These are phyloP conservation scores for Dunckerocampus dactyliophorus DNA, from an alignment of 2,113 vertebrate species.

Conservation along the genomic window DNA sequence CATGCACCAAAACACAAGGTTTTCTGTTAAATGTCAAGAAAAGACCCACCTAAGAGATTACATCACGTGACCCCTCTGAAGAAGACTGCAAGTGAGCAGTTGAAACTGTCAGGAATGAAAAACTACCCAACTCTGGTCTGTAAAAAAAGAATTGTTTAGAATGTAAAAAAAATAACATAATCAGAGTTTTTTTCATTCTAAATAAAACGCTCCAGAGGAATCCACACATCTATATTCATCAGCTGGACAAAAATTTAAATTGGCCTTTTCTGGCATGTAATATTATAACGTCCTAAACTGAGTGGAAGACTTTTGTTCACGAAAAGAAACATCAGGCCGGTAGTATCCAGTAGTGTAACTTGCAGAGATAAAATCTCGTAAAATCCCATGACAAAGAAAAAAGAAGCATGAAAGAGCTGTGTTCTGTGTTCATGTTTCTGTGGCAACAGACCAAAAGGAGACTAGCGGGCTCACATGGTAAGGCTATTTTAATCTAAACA, in stretches of 20 bases:
- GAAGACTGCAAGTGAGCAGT: no score
- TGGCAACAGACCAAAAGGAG: constrained; percentile 7
- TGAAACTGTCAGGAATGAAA: no score
- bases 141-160: background rate
- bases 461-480: constrained; percentile 1
- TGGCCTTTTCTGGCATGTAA: background rate
- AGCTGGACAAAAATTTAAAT: background rate
- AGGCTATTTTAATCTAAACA: background rate
- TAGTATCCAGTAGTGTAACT: constrained; percentile 11
- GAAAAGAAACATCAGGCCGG: constrained; percentile 19
- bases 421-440: constrained; percentile 15
- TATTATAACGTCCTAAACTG: background rate
- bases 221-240: background rate
- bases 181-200: background rate
- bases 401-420: constrained; percentile 14
- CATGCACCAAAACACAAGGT: background rate
- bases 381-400: constrained; percentile 8
- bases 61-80: background rate
- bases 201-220: background rate
- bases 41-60: background rate
- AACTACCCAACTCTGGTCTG: no score
- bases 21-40: background rate
- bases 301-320: background rate
- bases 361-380: constrained; percentile 20
- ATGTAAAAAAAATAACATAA: no score